Evolutionary conservation across 92 coral and sea anemone species (phyloP), one percentile per base, ranked within the genome.

Genomic region (Muricea muricata): DNA sequence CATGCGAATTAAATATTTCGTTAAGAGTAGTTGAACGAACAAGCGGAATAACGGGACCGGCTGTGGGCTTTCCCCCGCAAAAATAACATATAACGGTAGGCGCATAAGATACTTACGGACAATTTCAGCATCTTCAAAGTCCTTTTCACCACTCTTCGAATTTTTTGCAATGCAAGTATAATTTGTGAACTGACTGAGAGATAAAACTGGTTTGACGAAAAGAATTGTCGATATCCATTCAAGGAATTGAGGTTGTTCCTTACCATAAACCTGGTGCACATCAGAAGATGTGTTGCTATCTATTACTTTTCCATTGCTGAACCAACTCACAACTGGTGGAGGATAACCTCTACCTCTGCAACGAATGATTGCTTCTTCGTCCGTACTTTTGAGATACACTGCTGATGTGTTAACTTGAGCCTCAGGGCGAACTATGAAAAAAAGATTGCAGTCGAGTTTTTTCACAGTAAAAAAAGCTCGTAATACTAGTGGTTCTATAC

Each of bases 281-380:
- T 32, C 41, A 2, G 37, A 9, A 4, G 61, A 37, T 28, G 48
- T 75, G 20, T 78, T 31, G 18, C 52, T 55, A 68, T 78, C 55
- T 23, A 83, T 21, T 3, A 34, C 23, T 35, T 18, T 6, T 35
- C 81, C 74, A 34, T 69, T 15, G 11, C 71, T 82, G n/a, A 41
- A 79, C 95, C 95, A 92, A 4, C 42, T 34, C 1, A 92, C 89
- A 0, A 73, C 48, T 5, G 93, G 93, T 4, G 39, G 45, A 21
- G 95, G 95, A 69, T 84, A 56, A 15, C 93, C 95, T 66, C 71
- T 90, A 68, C 91, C 95, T 48, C 60, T 47, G 88, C 95, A 92
- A 41, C 57, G 82, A 31, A 93, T 55, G 17, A 82, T 34, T 1
- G 71, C 61, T 24, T 86, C 61, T 29, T 32, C 65, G 20, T 86